A percentile compares a stretch with the other conserved stretches of the same genome.
phyloP scores from a whole-genome alignment of 1,140 invertebrate species.

The Venturia canescens region DNA sequence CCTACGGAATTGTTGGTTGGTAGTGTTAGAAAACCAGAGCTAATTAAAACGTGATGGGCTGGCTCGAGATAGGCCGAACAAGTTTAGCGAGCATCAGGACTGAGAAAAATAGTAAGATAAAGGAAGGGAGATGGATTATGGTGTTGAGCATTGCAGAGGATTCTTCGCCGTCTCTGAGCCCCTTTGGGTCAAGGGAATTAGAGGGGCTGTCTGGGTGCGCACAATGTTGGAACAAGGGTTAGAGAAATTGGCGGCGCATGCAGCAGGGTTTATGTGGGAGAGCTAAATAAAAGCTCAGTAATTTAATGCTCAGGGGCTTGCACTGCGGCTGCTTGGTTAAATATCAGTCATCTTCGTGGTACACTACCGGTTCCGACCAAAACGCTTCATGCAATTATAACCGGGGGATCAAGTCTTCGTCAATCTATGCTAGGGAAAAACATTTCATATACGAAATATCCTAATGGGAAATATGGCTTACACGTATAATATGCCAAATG shows the following conservation, averaged over 20 bases:
- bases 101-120: constrained; percentile 38
- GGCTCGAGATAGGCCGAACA: constrained; percentile 11
- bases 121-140: constrained; percentile 43
- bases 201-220: constrained; percentile 46
- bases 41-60: constrained; percentile 63
- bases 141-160: constrained; percentile 58
- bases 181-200: constrained; percentile 46
- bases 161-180: constrained; percentile 56
- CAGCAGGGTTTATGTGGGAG: constrained; percentile 27
- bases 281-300: constrained; percentile 2
- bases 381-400: too few relatives aligned
- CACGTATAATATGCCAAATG: too few relatives aligned
- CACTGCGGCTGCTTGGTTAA: background rate
- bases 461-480: too few relatives aligned
- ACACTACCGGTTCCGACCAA: background rate
- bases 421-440: too few relatives aligned
- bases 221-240: constrained; percentile 39
- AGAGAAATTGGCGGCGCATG: constrained; percentile 40
- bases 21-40: constrained; percentile 20
- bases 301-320: constrained; percentile 19
- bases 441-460: too few relatives aligned
- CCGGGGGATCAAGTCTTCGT: too few relatives aligned
- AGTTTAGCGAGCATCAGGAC: background rate
- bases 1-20: background rate
- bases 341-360: background rate